Percentiles rank a stretch among this genome's conserved stretches.
These are phyloP conservation scores for Podotricha telesiphe DNA, from an alignment of 2,888 invertebrate genomes.

Conservation along the genomic window DNA sequence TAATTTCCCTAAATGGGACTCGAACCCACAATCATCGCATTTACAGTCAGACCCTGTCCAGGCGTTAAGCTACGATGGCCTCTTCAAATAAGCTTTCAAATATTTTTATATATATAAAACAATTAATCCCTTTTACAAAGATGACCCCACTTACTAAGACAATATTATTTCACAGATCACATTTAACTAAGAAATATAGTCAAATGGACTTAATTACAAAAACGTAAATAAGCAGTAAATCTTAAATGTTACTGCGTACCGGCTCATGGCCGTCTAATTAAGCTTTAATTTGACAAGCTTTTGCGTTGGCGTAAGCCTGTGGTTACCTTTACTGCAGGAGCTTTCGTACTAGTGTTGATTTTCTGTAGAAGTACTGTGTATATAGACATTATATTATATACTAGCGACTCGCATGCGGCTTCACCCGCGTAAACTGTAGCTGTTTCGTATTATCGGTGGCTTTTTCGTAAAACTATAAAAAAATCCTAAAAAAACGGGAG, in stretches of 20 bases:
- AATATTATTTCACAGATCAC: slow-evolving; percentile 1
- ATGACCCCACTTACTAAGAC: not conserved
- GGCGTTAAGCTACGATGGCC: too few relatives aligned
- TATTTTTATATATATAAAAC: too few relatives aligned
- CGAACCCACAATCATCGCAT: too few relatives aligned
- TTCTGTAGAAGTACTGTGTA: not conserved
- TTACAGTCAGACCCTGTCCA: too few relatives aligned
- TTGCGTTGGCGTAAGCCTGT: slow-evolving; percentile 15
- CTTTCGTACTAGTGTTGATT: not conserved
- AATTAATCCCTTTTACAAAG: not conserved
- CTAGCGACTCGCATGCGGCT: too few relatives aligned
- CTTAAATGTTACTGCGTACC: slow-evolving; percentile 1
- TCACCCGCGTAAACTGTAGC: too few relatives aligned
- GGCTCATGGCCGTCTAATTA: slow-evolving; percentile 12
- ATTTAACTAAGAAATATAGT: slow-evolving; percentile 12
- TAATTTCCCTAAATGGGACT: too few relatives aligned
- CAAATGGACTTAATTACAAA: slow-evolving; percentile 11
- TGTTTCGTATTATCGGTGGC: too few relatives aligned
- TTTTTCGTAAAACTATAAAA: too few relatives aligned
- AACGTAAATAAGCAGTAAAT: slow-evolving; percentile 14
- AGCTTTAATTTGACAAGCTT: slow-evolving; percentile 22
- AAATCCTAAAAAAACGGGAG: too few relatives aligned
- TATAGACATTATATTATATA: not conserved
- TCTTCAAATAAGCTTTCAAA: too few relatives aligned
- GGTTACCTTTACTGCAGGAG: slow-evolving; percentile 1